These are phyloP conservation scores for Pao palembangensis DNA, from an alignment of 2,113 vertebrate species.

Conservation along the genomic window DNA sequence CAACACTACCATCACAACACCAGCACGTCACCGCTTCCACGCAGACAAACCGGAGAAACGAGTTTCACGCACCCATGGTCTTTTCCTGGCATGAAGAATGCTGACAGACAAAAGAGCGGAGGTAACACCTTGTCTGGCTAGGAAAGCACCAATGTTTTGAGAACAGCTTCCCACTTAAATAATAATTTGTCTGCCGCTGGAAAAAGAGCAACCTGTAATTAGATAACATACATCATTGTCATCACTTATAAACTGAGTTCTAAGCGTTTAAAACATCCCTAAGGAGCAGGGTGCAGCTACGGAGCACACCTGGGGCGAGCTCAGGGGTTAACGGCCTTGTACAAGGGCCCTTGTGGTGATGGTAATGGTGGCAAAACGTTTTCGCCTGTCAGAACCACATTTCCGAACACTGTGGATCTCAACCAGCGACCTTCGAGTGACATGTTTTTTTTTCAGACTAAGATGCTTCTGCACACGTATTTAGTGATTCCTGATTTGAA, in stretches of 20 bases:
- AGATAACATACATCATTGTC: no score
- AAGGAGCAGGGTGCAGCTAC: no score
- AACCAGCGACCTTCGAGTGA: no score
- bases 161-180: slow-evolving; percentile 50
- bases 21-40: slow-evolving; percentile 8
- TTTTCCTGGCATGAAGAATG: slow-evolving; percentile 16
- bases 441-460: slow-evolving; percentile 25
- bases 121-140: slow-evolving; percentile 12
- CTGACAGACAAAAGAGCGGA: slow-evolving; percentile 13
- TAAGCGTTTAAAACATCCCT: no score
- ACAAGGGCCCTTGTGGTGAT: no score
- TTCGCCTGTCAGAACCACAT: no score
- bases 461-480: slow-evolving; percentile 9
- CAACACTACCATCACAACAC: no score
- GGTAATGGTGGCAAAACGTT: no score
- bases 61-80: slow-evolving; percentile 20
- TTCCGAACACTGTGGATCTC: no score
- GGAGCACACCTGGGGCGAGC: no score
- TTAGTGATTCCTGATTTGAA: slow-evolving; percentile 11
- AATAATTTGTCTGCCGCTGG: slow-evolving; percentile 45
- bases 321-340: no score
- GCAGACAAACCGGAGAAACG: slow-evolving; percentile 12
- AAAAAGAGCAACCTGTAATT: slow-evolving; percentile 28
- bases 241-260: no score
- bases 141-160: slow-evolving; percentile 22